Percentiles rank a stretch among this genome's conserved stretches.
These are phyloP conservation scores for Thinocorus orbignyianus DNA, from an alignment of 2,113 vertebrate species.

Conservation along the genomic window DNA sequence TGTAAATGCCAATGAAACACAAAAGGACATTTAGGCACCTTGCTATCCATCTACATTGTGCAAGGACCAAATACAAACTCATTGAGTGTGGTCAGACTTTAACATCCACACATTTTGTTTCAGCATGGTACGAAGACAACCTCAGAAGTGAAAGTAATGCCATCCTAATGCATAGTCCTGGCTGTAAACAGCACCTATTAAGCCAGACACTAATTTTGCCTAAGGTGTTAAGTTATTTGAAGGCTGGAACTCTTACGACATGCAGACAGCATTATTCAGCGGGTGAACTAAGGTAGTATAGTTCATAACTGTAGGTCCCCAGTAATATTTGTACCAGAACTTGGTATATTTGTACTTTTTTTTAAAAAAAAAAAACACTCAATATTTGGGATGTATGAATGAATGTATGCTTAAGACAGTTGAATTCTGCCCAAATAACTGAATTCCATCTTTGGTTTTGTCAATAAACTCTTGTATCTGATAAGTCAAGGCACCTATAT, in stretches of 20 bases:
- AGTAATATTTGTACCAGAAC: neutral
- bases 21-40: neutral
- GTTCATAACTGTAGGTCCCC: neutral
- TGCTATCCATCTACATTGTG: neutral
- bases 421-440: neutral
- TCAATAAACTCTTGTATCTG: neutral
- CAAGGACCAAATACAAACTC: neutral
- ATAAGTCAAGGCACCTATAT: neutral
- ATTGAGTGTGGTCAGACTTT: neutral
- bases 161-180: neutral
- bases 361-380: neutral
- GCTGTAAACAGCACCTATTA: neutral
- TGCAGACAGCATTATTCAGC: neutral
- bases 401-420: neutral
- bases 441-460: neutral
- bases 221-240: neutral
- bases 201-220: neutral
- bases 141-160: neutral
- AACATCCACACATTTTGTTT: neutral
- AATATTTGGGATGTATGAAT: neutral
- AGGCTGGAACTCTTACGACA: neutral
- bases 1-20: neutral
- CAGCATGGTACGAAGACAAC: neutral
- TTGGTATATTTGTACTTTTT: rapidly evolving
- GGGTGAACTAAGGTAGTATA: neutral